Percentiles rank a stretch among this genome's conserved stretches.
phyloP scores from a whole-genome alignment of 2,113 vertebrate species.

The Ptilorrhoa leucosticta region DNA sequence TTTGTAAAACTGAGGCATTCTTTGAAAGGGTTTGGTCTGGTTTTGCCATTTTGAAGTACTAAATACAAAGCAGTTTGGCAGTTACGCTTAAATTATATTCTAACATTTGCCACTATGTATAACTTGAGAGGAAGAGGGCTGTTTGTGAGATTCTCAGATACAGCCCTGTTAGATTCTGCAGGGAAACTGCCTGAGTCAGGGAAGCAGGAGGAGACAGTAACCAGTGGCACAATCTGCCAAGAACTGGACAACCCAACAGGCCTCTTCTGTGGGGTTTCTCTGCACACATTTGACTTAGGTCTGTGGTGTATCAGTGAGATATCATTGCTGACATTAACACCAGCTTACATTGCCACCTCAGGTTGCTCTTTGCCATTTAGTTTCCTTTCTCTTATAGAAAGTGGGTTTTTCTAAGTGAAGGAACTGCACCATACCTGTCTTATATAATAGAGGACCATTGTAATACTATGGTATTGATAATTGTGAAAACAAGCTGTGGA shows the following conservation, averaged over 20 bases:
- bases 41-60: neutral
- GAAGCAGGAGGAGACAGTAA: neutral
- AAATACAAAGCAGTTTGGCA: neutral
- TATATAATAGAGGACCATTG: neutral
- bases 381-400: neutral
- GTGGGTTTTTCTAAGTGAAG: neutral
- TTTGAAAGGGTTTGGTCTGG: neutral
- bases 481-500: neutral
- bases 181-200: neutral
- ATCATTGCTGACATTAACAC: neutral
- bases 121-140: neutral
- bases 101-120: neutral
- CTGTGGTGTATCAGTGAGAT: neutral
- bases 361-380: neutral
- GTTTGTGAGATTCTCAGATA: neutral
- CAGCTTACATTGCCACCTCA: neutral
- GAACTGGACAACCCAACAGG: neutral
- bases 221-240: neutral
- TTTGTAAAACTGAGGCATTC: neutral
- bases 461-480: neutral
- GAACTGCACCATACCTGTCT: neutral
- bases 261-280: neutral
- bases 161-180: neutral
- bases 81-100: neutral
- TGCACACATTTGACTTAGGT: fast-evolving